Conservation (phyloP, 2,888 invertebrate genomes). For the Oeneis ivallda region DNA sequence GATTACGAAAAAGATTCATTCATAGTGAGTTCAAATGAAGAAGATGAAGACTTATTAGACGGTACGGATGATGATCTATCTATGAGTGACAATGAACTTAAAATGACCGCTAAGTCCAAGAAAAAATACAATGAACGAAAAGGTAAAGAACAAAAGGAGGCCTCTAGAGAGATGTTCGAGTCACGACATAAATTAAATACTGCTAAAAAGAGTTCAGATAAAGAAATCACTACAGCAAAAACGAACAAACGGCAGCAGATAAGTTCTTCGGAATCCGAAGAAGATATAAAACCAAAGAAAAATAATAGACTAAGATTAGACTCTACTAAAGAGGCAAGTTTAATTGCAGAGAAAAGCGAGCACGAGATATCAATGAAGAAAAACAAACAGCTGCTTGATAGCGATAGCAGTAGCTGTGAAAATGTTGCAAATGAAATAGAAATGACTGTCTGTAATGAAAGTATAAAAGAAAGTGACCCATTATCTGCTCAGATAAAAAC, state of each 20-base stretch:
- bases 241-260: conserved; percentile 52
- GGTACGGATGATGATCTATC: conserved; percentile 72
- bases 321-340: conserved; percentile 48
- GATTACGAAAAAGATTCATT: conserved; percentile 81
- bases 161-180: conserved; percentile 73
- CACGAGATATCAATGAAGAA: conserved; percentile 44
- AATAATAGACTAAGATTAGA: conserved; percentile 60
- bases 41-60: conserved; percentile 67
- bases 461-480: conserved; percentile 54
- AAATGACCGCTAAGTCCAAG: conserved; percentile 69
- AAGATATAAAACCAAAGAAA: conserved; percentile 53
- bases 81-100: conserved; percentile 70
- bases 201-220: conserved; percentile 44
- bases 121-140: conserved; percentile 69
- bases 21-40: conserved; percentile 75
- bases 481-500: conserved; percentile 55
- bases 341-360: conserved; percentile 22
- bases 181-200: conserved; percentile 61
- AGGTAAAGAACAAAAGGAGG: conserved; percentile 68
- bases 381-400: conserved; percentile 50
- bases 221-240: conserved; percentile 41
- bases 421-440: conserved; percentile 60
- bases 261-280: conserved; percentile 57
- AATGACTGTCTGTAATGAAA: conserved; percentile 55
- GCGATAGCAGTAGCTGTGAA: conserved; percentile 51